Percentiles rank a stretch among this genome's conserved stretches.
These are phyloP conservation scores for Ooceraea biroi DNA, from an alignment of 1,140 invertebrate species.

Conservation along the genomic window DNA sequence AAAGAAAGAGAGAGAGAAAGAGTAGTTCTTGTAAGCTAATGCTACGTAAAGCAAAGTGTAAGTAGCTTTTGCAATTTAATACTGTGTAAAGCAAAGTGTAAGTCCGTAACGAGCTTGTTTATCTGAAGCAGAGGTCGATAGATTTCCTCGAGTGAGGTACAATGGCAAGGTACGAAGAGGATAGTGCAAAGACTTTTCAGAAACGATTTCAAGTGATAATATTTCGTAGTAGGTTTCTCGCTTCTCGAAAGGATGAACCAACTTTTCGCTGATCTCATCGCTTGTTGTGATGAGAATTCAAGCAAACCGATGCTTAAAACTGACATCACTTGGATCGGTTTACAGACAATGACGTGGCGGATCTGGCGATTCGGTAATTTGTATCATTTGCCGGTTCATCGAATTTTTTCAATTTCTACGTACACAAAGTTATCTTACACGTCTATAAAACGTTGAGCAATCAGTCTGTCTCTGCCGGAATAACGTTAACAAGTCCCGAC, in stretches of 20 bases:
- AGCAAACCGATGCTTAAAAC: constrained; percentile 30
- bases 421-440: neutral
- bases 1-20: too few species aligned
- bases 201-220: constrained; percentile 22
- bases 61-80: too few species aligned
- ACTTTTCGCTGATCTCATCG: constrained; percentile 12
- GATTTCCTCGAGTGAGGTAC: neutral
- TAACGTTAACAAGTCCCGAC: constrained; percentile 1
- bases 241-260: constrained; percentile 27
- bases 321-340: neutral
- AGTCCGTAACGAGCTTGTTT: constrained; percentile 6
- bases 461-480: neutral
- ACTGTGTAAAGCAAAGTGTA: too few species aligned
- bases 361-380: neutral
- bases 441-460: neutral
- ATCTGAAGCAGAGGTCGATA: neutral
- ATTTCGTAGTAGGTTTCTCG: constrained; percentile 7
- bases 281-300: constrained; percentile 9
- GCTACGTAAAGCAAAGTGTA: constrained; percentile 4
- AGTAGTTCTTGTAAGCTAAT: too few species aligned
- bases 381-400: neutral
- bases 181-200: neutral
- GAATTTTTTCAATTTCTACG: neutral
- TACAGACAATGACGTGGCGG: constrained; percentile 2
- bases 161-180: neutral